Evolutionary conservation across 2,888 invertebrate species (phyloP), one percentile per base, ranked within the genome.

Genomic region (Alcis repandata): DNA sequence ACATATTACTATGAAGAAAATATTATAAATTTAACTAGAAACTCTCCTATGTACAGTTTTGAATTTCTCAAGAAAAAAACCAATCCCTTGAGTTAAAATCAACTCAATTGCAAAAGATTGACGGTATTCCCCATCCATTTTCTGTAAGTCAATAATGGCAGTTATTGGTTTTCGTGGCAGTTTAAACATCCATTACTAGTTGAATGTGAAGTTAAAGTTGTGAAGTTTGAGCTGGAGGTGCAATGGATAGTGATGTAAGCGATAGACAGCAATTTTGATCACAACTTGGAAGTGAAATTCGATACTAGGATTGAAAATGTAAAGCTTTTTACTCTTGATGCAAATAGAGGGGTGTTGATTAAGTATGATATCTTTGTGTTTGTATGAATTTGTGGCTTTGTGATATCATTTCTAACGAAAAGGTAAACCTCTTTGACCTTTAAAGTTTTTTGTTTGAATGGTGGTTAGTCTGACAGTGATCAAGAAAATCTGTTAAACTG

Each of bases 121-220:
- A 60, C 51, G 57, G 56, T 52, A 57, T 56, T 57, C 60, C n/a
- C 52, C 64, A 59, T 62, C 58, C 54, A 43, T 62, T 64, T 58
- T 63, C 36, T 43, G 59, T 53, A 13, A 60, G 69, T 61, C 69
- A 62, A 62, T 62, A 62, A 62, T n/a, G n/a, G n/a, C 64, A 51
- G 59, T 64, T 65, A 69, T 59, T 64, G 63, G 60, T 63, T 70
- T 70, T 57, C 48, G 61, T 59, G 51, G 48, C 53, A 54, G 59
- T 52, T 69, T 46, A 60, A 70, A 57, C 64, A 66, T 68, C 64
- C 63, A 69, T 71, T 65, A 65, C 61, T 22, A 41, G 65, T 41
- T 65, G 48, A 60, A 60, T 53, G 63, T 40, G 40, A 64, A 67
- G 49, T 69, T 61, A 40, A 60, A 65, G 41, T 36, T 32, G 43